These are phyloP conservation scores for Palaemon carinicauda DNA, from an alignment of 1,140 invertebrate species.

Conservation along the genomic window DNA sequence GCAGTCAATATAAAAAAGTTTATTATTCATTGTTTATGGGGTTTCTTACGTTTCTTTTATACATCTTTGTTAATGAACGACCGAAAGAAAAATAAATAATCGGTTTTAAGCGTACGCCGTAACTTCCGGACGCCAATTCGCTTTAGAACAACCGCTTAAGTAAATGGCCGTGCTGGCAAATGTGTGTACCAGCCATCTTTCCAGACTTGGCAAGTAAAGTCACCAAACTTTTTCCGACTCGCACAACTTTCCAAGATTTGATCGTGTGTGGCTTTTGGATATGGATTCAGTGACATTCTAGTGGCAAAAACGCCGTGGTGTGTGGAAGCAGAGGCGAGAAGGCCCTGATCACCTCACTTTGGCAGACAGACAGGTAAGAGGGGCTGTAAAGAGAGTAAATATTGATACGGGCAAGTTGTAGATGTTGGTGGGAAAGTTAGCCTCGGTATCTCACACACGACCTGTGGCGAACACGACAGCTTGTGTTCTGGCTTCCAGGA, in stretches of 20 bases:
- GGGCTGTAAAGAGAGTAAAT: constrained; percentile 40
- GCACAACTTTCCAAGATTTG: constrained; percentile 56
- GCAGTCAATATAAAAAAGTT: constrained; percentile 37
- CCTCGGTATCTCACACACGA: background rate
- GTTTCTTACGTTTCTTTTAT: background rate
- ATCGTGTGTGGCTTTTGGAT: constrained; percentile 53
- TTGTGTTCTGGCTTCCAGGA: background rate
- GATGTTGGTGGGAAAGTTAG: constrained; percentile 40
- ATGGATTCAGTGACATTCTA: constrained; percentile 36
- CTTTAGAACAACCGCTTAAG: background rate
- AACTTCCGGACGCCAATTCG: background rate
- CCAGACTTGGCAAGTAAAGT: constrained; percentile 57
- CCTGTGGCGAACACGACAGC: background rate
- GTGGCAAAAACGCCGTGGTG: constrained; percentile 43
- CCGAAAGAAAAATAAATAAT: too few relatives aligned
- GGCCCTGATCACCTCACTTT: background rate
- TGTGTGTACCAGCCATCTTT: constrained; percentile 43
- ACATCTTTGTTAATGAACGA: too few relatives aligned
- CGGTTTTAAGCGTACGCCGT: background rate
- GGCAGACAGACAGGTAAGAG: constrained; percentile 45
- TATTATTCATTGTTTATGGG: constrained; percentile 22
- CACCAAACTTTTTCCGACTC: constrained; percentile 55
- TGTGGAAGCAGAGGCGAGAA: constrained; percentile 22
- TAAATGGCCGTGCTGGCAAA: constrained; percentile 29
- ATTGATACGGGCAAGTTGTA: constrained; percentile 53